Evolutionary conservation across 2,888 invertebrate genomes (phyloP).

Genomic region (Elaeidobius kamerunicus): DNA sequence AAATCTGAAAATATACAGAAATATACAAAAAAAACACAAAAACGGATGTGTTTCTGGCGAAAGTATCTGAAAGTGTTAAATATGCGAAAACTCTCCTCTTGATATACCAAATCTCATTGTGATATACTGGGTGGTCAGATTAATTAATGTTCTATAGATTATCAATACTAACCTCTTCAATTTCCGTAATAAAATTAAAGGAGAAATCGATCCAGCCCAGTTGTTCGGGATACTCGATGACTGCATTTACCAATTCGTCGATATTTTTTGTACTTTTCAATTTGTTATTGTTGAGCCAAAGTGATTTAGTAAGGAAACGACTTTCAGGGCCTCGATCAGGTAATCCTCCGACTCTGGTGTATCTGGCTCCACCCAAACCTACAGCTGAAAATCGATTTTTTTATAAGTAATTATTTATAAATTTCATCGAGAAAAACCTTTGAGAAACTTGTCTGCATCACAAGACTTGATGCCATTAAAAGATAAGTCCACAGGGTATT

Average conservation of each 20-base stretch:
- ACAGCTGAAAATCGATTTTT: slow-evolving; percentile 38
- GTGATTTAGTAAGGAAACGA: slow-evolving; percentile 50
- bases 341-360: slow-evolving; percentile 47
- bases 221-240: slow-evolving; percentile 48
- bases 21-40: no score
- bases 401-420: not conserved
- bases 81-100: no score
- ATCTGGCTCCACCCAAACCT: slow-evolving; percentile 45
- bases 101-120: no score
- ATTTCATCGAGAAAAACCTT: slow-evolving; percentile 35
- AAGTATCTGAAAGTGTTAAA: no score
- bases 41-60: no score
- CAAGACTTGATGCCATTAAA: slow-evolving; percentile 45
- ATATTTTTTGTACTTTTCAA: slow-evolving; percentile 47
- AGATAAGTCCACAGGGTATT: slow-evolving; percentile 49
- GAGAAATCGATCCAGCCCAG: slow-evolving; percentile 56
- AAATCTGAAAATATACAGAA: no score
- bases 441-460: slow-evolving; percentile 32
- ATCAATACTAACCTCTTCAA: slow-evolving; percentile 49
- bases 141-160: no score
- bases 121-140: no score
- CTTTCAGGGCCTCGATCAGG: slow-evolving; percentile 46
- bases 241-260: slow-evolving; percentile 44
- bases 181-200: slow-evolving; percentile 49
- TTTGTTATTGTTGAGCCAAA: slow-evolving; percentile 55